Base-by-base conservation (phyloP, 1,140 invertebrate species). In the Drosophila pruinosa region DNA sequence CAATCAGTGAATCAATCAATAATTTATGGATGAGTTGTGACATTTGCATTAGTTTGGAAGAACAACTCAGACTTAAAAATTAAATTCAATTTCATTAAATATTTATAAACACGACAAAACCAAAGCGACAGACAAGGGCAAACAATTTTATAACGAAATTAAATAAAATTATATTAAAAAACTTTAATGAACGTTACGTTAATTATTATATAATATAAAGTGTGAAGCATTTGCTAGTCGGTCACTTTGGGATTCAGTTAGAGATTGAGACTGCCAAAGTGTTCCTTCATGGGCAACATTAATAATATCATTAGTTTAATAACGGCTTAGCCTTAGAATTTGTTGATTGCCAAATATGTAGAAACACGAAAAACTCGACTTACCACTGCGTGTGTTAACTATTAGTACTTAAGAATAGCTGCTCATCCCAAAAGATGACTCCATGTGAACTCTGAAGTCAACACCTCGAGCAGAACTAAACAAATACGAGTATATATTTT, bases 1-100 rank as follows among this genome's bases (percentile, higher is more conserved):
- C 77, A 75, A 77, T 78, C 82, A 75, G 65, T 41, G 26, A 58
- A 81, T 88, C 82, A 72, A 88, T 88, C 74, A 80, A 64, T 73
- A 73, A 63, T 63, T 56, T 75, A 61, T 63, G 24, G 28, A 67
- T 65, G n/a, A 43, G 34, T 6, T 57, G 52, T 56, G 59, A 59
- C 58, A 72, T 68, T 67, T 68, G 72, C 56, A 59, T 79, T 70
- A 38, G 12, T 28, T 58, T 50, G 2, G 12, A 12, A 43, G 38
- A 43, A 53, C 38, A 50, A 28, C 10, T 7, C 1, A 15, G 15
- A 53, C 21, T 39, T 61, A 61, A 19, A 26, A 28, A 43, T 53
- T 65, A 17, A 61, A 68, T 24, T 12, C 22, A 47, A 47, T 22
- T 14, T 19, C 10, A 14, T 28, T 50, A 52, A 78, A 52, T 62